phyloP scores from a whole-genome alignment of 2,113 vertebrate species.

The Lophotis ruficrista region DNA sequence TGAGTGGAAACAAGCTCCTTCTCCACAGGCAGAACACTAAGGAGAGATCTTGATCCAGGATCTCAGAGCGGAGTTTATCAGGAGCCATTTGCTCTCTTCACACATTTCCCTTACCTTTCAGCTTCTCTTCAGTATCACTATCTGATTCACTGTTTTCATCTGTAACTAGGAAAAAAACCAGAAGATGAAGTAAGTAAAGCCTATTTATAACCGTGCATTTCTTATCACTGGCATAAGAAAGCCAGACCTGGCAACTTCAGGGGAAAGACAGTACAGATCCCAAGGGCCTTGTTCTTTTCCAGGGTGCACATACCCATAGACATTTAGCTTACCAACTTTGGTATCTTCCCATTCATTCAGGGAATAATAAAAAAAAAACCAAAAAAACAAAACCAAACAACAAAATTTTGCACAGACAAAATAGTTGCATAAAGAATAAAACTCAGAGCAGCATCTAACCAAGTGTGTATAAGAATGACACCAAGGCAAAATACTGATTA shows the following conservation, averaged over 20 bases:
- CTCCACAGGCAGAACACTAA: neutral
- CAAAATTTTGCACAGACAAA: neutral
- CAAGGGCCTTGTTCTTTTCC: neutral
- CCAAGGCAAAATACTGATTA: neutral
- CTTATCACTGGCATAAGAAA: neutral
- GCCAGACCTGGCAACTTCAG: neutral
- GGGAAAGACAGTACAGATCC: neutral
- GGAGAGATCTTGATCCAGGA: neutral
- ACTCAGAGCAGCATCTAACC: neutral
- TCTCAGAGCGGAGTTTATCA: neutral
- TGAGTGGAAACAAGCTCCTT: neutral
- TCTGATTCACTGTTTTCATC: constrained; percentile 98
- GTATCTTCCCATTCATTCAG: neutral
- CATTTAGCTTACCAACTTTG: neutral
- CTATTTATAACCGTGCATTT: neutral
- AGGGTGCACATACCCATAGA: neutral
- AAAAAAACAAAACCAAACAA: neutral
- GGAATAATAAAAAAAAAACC: neutral
- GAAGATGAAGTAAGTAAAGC: neutral
- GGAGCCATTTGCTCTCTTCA: neutral
- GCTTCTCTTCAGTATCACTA: constrained; percentile 95
- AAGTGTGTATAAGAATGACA: neutral
- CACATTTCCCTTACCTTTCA: constrained; percentile 83
- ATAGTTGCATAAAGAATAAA: neutral
- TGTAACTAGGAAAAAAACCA: constrained; percentile 76